Evolutionary conservation across 2,888 invertebrate species (phyloP), one percentile per base, ranked within the genome.

Genomic region (Trachelus tabidus): DNA sequence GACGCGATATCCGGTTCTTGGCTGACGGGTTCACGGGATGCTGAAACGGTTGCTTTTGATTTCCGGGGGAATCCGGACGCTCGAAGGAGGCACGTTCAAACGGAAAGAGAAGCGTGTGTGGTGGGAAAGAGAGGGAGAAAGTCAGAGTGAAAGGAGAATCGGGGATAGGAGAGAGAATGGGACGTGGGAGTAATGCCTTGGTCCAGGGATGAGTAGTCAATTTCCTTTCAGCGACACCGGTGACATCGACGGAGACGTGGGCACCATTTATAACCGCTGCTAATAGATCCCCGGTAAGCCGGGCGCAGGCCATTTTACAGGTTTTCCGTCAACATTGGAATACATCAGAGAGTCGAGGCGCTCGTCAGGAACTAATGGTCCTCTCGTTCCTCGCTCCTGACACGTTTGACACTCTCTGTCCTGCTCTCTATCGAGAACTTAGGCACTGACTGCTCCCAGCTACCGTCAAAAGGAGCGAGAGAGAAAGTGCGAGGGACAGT

Each of bases 291-390:
- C 82, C 82, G 83, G 85, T 82, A 86, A 84, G 84, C 85, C 84
- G 84, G 83, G 84, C 84, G 84, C 81, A 85, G 85, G 85, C 85
- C 86, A 86, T 89, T 89, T 89, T 87, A 89, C 89, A 87, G 87
- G 86, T 90, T 90, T 90, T 89, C 89, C 90, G 87, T 89, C 89
- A 89, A 89, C 89, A 89, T 87, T 84, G 86, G 86, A 85, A 89
- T 87, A 86, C 85, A 87, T 87, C 86, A 85, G 85, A 77, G 78
- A 77, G 73, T 75, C 73, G 56, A 74, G 78, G 79, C 68, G 69
- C 34, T 40, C 56, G 78, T 79, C 79, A 80, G 79, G 71, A 79
- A 76, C 76, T 84, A 84, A 84, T 84, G 83, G 83, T 84, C 74
- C 73, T 76, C 76, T 68, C 37, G 75, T 75, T 75, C 76, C 77